A percentile compares a stretch with the other conserved stretches of the same genome.
These are phyloP conservation scores for Gephyroberyx darwinii DNA, from an alignment of 2,797 vertebrate genomes.

Conservation along the genomic window DNA sequence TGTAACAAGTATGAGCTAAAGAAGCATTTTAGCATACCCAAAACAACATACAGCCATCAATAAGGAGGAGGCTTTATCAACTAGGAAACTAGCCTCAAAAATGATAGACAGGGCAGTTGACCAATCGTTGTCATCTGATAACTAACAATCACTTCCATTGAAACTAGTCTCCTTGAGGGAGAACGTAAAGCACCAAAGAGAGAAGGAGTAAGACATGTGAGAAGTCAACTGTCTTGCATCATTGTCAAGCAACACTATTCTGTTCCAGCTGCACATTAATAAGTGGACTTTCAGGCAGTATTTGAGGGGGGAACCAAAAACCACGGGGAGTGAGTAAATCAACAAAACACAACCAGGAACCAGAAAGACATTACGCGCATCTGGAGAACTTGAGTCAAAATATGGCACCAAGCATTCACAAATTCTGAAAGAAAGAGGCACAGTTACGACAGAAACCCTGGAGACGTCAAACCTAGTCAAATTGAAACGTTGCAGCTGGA, in stretches of 20 bases:
- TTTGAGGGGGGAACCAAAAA: conserved; percentile 32
- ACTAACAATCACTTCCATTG: conserved; percentile 2
- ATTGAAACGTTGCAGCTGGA: conserved; percentile 5
- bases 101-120: conserved; percentile 79
- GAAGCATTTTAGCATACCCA: conserved; percentile 17
- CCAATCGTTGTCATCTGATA: conserved; percentile 32
- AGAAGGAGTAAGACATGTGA: conserved; percentile 2
- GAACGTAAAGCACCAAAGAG: not conserved
- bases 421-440: conserved; percentile 84
- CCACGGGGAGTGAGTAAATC: conserved; percentile 35
- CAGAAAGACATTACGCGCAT: conserved; percentile 78
- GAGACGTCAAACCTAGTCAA: not conserved
- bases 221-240: conserved; percentile 77
- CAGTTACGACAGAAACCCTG: conserved; percentile 62
- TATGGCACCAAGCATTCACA: conserved; percentile 77
- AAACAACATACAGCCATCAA: conserved; percentile 37
- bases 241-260: conserved; percentile 55
- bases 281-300: conserved; percentile 52
- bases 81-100: conserved; percentile 31
- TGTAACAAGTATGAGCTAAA: not conserved
- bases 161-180: not conserved
- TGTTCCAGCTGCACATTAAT: conserved; percentile 45
- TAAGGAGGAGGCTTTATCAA: conserved; percentile 3
- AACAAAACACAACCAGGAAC: conserved; percentile 63
- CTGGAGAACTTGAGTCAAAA: conserved; percentile 78